phyloP scores from a whole-genome alignment of 2,113 vertebrate genomes.

The Brachyistius frenatus region DNA sequence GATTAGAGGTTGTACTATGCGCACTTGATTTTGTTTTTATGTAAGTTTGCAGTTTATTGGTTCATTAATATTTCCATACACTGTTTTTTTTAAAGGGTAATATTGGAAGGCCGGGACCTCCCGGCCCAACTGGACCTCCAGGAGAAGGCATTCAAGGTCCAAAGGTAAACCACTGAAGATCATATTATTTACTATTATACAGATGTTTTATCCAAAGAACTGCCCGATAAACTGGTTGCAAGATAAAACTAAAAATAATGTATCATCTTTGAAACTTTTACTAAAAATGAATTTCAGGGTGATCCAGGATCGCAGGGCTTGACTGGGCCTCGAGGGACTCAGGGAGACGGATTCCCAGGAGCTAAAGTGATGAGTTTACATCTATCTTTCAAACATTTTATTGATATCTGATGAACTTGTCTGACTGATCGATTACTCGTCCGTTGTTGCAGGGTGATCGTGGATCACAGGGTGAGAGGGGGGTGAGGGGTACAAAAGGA shows the following conservation, averaged over 20 bases:
- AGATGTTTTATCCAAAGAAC: conserved; percentile 11
- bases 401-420: not conserved
- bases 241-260: conserved; percentile 33
- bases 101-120: conserved; percentile 84
- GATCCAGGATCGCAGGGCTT: conserved; percentile 90
- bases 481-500: conserved; percentile 88
- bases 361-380: conserved; percentile 84
- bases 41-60: not conserved
- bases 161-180: conserved; percentile 83
- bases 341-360: conserved; percentile 90
- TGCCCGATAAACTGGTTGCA: conserved; percentile 2
- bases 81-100: conserved; percentile 84
- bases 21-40: not conserved
- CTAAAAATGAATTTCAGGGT: conserved; percentile 81
- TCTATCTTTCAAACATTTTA: not conserved
- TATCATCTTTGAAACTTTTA: conserved; percentile 20
- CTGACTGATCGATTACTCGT: conserved; percentile 6
- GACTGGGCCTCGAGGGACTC: conserved; percentile 88
- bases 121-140: conserved; percentile 86
- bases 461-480: conserved; percentile 88
- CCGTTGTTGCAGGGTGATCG: conserved; percentile 86
- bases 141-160: conserved; percentile 91
- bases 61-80: not conserved
- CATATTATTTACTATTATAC: not conserved
- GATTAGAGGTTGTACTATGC: not conserved